phyloP scores from a whole-genome alignment of 2,113 vertebrate species.

The Callocephalon fimbriatum region DNA sequence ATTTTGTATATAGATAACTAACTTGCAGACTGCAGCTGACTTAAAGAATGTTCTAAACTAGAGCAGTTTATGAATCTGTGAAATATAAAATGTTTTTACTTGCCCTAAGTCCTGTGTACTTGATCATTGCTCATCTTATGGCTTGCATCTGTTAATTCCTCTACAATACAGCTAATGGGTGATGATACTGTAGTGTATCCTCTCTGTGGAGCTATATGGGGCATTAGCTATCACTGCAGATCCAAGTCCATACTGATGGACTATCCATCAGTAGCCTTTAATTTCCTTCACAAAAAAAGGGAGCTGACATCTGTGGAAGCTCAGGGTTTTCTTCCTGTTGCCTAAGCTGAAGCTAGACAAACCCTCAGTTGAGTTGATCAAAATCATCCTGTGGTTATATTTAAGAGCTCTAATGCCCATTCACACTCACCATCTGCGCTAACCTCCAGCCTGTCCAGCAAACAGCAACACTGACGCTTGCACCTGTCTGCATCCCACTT shows the following conservation, averaged over 20 bases:
- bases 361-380: background rate
- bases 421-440: background rate
- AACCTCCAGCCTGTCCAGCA: background rate
- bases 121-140: slow-evolving; percentile 15
- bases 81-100: slow-evolving; percentile 75
- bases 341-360: background rate
- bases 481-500: background rate
- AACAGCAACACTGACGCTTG: background rate
- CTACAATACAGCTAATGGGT: background rate
- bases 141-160: background rate
- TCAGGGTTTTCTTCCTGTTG: background rate
- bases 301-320: background rate
- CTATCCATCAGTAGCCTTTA: background rate
- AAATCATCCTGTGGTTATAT: background rate
- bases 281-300: background rate
- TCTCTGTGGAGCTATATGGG: background rate
- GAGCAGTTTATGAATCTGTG: slow-evolving; percentile 76
- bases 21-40: slow-evolving; percentile 81
- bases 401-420: background rate
- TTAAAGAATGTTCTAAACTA: slow-evolving; percentile 82
- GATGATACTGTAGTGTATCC: background rate
- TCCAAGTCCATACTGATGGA: too few relatives aligned
- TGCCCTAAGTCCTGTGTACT: slow-evolving; percentile 59
- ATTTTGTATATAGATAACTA: slow-evolving; percentile 82
- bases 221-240: background rate